Conservation (phyloP, 2,797 vertebrate species). For the Thaleichthys pacificus region DNA sequence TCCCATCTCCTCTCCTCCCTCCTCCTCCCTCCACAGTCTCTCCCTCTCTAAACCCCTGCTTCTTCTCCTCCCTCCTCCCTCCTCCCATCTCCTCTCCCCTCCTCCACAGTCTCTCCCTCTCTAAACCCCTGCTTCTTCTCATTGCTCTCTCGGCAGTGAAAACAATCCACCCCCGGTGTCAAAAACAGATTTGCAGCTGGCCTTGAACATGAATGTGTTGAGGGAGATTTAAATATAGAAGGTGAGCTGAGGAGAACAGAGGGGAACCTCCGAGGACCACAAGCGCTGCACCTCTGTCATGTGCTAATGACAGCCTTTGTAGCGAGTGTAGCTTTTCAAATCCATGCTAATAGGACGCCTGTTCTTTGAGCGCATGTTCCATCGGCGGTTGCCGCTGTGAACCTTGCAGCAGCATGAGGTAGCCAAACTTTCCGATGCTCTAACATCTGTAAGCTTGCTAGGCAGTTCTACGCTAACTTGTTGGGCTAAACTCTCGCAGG, state of each 20-base stretch:
- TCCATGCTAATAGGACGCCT: conserved; percentile 73
- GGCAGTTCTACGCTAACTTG: conserved; percentile 34
- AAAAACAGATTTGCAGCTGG: conserved; percentile 59
- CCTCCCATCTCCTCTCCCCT: background rate
- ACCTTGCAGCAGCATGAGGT: conserved; percentile 57
- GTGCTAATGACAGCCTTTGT: conserved; percentile 80
- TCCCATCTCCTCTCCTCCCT: too few relatives aligned
- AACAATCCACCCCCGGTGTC: conserved; percentile 40
- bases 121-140: conserved; percentile 28
- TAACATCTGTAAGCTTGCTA: conserved; percentile 21
- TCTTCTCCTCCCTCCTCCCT: background rate
- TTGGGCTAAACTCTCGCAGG: conserved; percentile 19
- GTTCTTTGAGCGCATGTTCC: conserved; percentile 63
- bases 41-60: too few relatives aligned
- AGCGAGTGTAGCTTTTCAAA: conserved; percentile 70
- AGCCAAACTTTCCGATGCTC: conserved; percentile 60
- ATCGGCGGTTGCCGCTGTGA: conserved; percentile 58
- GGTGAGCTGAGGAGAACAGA: conserved; percentile 63
- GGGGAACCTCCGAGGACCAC: conserved; percentile 57
- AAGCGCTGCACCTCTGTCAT: conserved; percentile 70
- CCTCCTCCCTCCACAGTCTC: too few relatives aligned
- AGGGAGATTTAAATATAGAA: conserved; percentile 72
- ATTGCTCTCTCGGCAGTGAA: conserved; percentile 23
- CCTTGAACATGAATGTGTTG: conserved; percentile 72
- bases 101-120: conserved; percentile 11